phyloP scores from a whole-genome alignment of 2,113 vertebrate genomes.

The Psophia crepitans region DNA sequence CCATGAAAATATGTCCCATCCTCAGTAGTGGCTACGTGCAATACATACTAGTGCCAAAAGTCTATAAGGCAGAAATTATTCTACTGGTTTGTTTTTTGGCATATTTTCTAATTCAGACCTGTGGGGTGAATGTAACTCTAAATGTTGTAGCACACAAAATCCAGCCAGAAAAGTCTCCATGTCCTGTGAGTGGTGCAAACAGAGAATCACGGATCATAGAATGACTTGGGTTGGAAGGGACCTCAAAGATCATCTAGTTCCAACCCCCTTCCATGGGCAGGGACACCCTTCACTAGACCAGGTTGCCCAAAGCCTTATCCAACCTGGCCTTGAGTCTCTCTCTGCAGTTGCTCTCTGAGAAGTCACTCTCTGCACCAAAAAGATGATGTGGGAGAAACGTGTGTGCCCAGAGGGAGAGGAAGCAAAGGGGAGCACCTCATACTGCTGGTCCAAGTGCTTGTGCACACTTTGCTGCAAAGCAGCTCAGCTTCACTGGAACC shows the following conservation, averaged over 20 bases:
- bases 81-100: neutral
- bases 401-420: neutral
- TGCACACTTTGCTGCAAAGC: neutral
- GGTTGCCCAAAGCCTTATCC: too few relatives aligned
- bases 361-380: neutral
- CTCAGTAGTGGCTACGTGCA: neutral
- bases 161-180: neutral
- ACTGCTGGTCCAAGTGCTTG: accelerated
- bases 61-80: neutral
- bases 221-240: too few relatives aligned
- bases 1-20: neutral
- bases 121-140: neutral
- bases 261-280: too few relatives aligned
- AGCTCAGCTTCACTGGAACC: neutral
- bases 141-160: neutral
- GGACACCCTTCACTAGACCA: too few relatives aligned
- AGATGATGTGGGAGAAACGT: accelerated
- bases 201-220: too few relatives aligned
- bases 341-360: too few relatives aligned
- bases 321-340: too few relatives aligned
- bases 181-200: neutral
- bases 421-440: neutral
- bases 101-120: neutral
- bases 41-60: neutral
- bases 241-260: too few relatives aligned